These are phyloP conservation scores for Rostratula benghalensis DNA, from an alignment of 2,113 vertebrate species.

Conservation along the genomic window DNA sequence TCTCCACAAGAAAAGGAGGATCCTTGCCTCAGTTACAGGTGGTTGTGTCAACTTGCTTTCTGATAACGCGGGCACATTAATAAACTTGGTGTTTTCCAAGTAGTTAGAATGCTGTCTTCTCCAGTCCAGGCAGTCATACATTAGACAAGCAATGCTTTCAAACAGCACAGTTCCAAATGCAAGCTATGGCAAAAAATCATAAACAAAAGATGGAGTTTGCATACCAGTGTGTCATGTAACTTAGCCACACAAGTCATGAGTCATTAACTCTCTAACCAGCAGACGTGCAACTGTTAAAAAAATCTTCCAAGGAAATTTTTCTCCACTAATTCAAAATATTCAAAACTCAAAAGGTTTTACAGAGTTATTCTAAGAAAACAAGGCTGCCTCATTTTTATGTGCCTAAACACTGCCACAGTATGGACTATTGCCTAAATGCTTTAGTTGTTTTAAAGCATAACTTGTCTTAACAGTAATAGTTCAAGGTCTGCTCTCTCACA, in stretches of 20 bases:
- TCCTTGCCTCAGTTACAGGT: slow-evolving; percentile 53
- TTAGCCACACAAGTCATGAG: not conserved
- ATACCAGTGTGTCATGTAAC: not conserved
- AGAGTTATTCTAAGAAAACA: not conserved
- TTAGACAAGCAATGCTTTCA: slow-evolving; percentile 83
- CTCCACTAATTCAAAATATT: not conserved
- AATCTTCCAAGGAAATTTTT: not conserved
- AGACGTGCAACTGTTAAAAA: not conserved
- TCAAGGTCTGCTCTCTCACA: not conserved
- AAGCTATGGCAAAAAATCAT: slow-evolving; percentile 71
- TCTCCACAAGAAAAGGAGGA: not conserved
- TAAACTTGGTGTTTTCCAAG: slow-evolving; percentile 74
- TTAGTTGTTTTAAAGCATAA: not conserved
- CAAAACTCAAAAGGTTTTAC: not conserved
- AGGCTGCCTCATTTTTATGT: not conserved
- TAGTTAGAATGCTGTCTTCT: slow-evolving; percentile 86
- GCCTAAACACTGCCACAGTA: not conserved
- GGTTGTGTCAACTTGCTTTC: not conserved
- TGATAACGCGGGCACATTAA: slow-evolving; percentile 72
- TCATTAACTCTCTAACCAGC: not conserved
- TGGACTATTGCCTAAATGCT: not conserved
- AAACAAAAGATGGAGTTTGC: not conserved
- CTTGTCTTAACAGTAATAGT: not conserved
- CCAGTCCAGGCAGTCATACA: slow-evolving; percentile 88
- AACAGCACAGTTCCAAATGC: slow-evolving; percentile 80